phyloP scores from a whole-genome alignment of 2,113 vertebrate genomes.

The Pionites leucogaster region DNA sequence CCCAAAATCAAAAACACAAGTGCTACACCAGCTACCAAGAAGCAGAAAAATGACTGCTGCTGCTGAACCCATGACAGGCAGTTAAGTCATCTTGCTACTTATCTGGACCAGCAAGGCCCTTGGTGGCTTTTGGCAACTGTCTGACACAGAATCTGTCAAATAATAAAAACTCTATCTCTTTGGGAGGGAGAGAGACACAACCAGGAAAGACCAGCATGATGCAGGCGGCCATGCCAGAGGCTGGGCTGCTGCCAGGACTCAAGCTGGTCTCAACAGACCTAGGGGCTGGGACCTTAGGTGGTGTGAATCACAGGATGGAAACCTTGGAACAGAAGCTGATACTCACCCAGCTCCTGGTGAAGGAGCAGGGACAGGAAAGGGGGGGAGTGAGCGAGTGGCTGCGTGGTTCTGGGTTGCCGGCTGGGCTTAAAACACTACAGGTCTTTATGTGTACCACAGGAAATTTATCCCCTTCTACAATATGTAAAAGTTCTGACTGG shows the following conservation, averaged over 20 bases:
- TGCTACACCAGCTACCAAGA: too few species aligned
- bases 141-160: background rate
- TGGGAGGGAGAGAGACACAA: background rate
- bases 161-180: background rate
- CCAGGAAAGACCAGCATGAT: background rate
- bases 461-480: too few species aligned
- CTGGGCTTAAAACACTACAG: too few species aligned
- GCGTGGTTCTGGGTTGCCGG: too few species aligned
- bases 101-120: background rate
- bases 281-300: background rate
- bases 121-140: background rate
- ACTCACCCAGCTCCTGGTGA: accelerated
- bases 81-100: background rate
- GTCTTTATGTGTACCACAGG: too few species aligned
- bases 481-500: too few species aligned
- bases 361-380: background rate
- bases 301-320: background rate
- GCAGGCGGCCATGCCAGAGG: background rate
- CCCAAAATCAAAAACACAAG: too few species aligned
- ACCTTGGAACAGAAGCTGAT: background rate
- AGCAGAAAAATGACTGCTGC: too few species aligned
- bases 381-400: too few species aligned
- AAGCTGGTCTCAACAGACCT: background rate
- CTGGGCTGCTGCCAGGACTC: background rate
- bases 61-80: too few species aligned